These are phyloP conservation scores for Brachypodius melanocephalos DNA, from an alignment of 2,113 vertebrate species.

Conservation along the genomic window DNA sequence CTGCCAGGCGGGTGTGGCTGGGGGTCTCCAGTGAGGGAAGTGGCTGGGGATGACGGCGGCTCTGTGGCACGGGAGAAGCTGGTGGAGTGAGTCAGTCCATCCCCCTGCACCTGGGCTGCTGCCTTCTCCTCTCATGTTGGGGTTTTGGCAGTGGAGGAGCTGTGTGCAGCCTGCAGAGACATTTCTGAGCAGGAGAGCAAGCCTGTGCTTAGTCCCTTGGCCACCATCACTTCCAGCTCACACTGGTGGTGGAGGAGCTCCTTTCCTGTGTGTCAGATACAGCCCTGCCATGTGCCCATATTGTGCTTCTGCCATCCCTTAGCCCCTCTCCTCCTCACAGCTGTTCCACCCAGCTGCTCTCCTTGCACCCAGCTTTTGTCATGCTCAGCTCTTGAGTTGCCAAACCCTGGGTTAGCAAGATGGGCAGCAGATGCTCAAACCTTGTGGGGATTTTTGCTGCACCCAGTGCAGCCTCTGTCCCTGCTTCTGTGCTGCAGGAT, in stretches of 20 bases:
- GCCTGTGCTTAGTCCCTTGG: neutral
- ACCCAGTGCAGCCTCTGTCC: neutral
- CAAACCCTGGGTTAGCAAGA: too few relatives aligned
- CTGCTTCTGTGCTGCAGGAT: neutral
- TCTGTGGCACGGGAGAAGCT: accelerated
- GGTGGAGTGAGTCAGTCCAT: accelerated
- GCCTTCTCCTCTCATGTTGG: neutral
- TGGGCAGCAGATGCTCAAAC: neutral
- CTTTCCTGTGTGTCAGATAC: neutral
- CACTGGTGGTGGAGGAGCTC: accelerated
- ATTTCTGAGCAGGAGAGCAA: neutral
- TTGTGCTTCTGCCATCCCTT: neutral
- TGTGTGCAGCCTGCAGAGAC: neutral
- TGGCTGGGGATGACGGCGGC: accelerated
- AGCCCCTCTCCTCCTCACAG: neutral
- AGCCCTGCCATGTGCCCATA: accelerated
- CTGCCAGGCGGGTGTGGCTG: accelerated
- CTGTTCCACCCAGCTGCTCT: neutral
- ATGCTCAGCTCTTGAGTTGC: neutral
- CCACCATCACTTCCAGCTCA: neutral
- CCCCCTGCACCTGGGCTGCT: neutral
- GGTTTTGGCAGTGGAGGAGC: neutral
- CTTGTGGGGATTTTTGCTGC: neutral
- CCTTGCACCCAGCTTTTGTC: neutral
- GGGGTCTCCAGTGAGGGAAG: neutral